Evolutionary conservation across 2,888 invertebrate genomes (phyloP).

Genomic region (Smittia sp.): DNA sequence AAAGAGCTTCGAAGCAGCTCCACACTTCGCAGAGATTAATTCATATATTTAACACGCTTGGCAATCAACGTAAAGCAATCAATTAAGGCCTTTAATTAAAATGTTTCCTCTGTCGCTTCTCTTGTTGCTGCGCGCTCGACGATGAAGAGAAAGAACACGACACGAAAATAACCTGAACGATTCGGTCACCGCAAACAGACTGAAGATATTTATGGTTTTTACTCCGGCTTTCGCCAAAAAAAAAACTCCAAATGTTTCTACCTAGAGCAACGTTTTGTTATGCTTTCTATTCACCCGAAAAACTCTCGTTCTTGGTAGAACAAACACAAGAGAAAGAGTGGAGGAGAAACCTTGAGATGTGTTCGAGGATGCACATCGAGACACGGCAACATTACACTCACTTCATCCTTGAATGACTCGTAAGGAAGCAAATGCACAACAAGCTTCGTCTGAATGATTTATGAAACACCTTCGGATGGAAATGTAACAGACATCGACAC

Average conservation of each 20-base stretch:
- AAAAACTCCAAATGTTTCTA: constrained; percentile 7
- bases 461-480: neutral
- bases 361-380: neutral
- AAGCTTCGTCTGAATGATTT: neutral
- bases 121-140: neutral
- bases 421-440: neutral
- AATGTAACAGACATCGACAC: neutral
- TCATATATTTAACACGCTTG: neutral
- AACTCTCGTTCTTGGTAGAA: neutral
- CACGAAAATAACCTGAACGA: constrained; percentile 1
- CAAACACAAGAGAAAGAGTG: neutral
- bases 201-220: constrained; percentile 17
- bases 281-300: constrained; percentile 24
- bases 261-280: constrained; percentile 18
- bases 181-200: constrained; percentile 14
- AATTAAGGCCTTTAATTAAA: neutral
- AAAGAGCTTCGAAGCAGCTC: neutral
- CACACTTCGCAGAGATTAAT: neutral
- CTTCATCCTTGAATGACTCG: neutral
- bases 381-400: neutral
- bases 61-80: neutral
- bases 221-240: constrained; percentile 17
- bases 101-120: neutral
- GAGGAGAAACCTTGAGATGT: neutral
- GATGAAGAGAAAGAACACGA: neutral